These are phyloP conservation scores for Bombus balteatus DNA, from an alignment of 1,140 invertebrate species.

Conservation along the genomic window DNA sequence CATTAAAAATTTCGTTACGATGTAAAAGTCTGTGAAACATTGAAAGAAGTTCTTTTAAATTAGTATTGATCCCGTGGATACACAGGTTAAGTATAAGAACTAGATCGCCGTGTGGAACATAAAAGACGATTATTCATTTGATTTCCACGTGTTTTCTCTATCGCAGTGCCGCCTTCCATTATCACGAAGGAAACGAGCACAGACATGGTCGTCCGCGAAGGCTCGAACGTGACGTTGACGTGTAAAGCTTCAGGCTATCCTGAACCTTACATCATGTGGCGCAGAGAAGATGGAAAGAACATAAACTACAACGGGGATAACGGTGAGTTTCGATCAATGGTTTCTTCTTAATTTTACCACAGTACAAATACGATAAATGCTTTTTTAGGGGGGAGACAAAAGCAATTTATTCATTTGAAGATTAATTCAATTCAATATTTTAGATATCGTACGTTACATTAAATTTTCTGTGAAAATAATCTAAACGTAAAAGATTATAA, in stretches of 20 bases:
- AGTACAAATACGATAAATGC: neutral
- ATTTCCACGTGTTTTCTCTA: slow-evolving; percentile 30
- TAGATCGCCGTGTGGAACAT: too few relatives aligned
- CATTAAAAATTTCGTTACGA: neutral
- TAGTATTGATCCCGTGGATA: neutral
- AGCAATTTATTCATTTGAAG: neutral
- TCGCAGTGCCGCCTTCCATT: slow-evolving; percentile 92
- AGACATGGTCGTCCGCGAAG: slow-evolving; percentile 95
- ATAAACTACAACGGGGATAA: slow-evolving; percentile 93
- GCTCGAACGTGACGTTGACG: slow-evolving; percentile 92
- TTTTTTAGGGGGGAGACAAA: neutral
- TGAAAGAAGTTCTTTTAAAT: neutral
- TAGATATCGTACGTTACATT: too few relatives aligned
- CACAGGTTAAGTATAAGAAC: neutral
- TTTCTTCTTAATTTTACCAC: slow-evolving; percentile 7
- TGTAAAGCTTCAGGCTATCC: slow-evolving; percentile 95
- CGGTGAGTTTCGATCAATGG: slow-evolving; percentile 84
- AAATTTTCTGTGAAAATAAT: too few relatives aligned
- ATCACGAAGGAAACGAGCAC: slow-evolving; percentile 92
- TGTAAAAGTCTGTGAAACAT: neutral
- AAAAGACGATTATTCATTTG: neutral
- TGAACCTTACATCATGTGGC: slow-evolving; percentile 95
- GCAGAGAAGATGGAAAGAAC: slow-evolving; percentile 93
- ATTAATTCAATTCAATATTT: neutral
- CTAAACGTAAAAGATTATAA: too few relatives aligned